Conservation (phyloP, 2,113 vertebrate genomes). For the Apeltes quadracus region DNA sequence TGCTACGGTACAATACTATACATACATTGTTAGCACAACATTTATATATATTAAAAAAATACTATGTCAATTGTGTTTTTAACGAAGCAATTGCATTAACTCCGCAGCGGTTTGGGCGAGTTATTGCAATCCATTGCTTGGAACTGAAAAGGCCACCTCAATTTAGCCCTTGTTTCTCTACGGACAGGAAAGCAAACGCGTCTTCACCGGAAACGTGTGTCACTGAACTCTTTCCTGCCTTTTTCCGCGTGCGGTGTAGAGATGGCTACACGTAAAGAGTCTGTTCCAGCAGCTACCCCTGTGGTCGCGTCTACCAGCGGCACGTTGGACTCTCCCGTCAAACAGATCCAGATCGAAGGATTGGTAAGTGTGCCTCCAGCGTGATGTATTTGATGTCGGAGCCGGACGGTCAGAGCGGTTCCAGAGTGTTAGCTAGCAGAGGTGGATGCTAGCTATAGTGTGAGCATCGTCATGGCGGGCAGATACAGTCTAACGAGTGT, state of each 20-base stretch:
- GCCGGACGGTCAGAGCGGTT: not conserved
- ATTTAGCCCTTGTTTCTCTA: conserved; percentile 39
- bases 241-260: conserved; percentile 54
- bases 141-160: accelerated
- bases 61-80: too few relatives aligned
- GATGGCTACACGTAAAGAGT: conserved; percentile 68
- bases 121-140: too few relatives aligned
- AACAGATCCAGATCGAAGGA: conserved; percentile 80
- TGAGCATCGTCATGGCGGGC: conserved; percentile 63
- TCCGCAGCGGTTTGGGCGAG: too few relatives aligned
- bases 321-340: conserved; percentile 76
- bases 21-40: too few relatives aligned
- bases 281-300: not conserved
- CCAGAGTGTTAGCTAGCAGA: not conserved
- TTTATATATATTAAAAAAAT: too few relatives aligned
- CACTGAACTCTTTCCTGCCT: conserved; percentile 17
- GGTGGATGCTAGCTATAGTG: conserved; percentile 23
- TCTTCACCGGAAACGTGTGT: conserved; percentile 64
- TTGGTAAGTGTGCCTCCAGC: conserved; percentile 62
- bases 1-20: not conserved
- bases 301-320: conserved; percentile 44
- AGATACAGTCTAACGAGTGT: not conserved
- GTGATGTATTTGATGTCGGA: accelerated
- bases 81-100: too few relatives aligned
- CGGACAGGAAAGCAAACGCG: conserved; percentile 31